Percentiles rank a stretch among this genome's conserved stretches.
Conservation (phyloP, 2,888 invertebrate species). For the Mythimna vitellina region DNA sequence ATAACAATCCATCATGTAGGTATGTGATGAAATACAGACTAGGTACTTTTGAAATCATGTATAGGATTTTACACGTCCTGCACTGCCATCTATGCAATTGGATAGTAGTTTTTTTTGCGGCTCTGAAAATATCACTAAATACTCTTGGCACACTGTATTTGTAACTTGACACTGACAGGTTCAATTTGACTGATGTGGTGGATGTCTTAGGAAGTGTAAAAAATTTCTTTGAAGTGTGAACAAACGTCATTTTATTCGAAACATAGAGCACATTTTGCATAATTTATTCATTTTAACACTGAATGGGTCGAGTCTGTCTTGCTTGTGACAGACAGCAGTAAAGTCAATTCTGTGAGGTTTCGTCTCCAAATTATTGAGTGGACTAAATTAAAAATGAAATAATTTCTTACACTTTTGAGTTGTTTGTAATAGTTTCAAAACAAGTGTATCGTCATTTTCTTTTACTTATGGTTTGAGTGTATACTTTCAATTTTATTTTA, state of each 20-base stretch:
- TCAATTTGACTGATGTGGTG: constrained; percentile 15
- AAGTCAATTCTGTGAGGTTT: constrained; percentile 45
- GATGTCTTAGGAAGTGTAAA: neutral
- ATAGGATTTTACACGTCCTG: no score
- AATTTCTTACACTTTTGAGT: constrained; percentile 24
- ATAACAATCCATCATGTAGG: no score
- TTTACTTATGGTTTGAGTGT: constrained; percentile 39
- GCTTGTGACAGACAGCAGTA: constrained; percentile 46
- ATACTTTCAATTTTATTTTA: constrained; percentile 34
- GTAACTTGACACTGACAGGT: constrained; percentile 9
- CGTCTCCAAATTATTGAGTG: constrained; percentile 60
- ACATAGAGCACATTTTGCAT: constrained; percentile 37
- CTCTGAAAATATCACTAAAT: neutral
- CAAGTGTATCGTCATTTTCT: constrained; percentile 38
- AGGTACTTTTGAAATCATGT: no score
- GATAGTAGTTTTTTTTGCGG: no score
- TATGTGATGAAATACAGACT: no score
- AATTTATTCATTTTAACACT: constrained; percentile 9
- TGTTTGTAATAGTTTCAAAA: constrained; percentile 29
- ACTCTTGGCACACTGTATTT: constrained; percentile 15
- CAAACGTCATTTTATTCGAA: constrained; percentile 24
- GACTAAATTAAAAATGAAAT: constrained; percentile 54
- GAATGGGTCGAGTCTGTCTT: constrained; percentile 37
- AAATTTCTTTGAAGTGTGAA: constrained; percentile 14
- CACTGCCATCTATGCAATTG: no score